phyloP scores from a whole-genome alignment of 1,140 invertebrate species.

The Forficula auricularia region DNA sequence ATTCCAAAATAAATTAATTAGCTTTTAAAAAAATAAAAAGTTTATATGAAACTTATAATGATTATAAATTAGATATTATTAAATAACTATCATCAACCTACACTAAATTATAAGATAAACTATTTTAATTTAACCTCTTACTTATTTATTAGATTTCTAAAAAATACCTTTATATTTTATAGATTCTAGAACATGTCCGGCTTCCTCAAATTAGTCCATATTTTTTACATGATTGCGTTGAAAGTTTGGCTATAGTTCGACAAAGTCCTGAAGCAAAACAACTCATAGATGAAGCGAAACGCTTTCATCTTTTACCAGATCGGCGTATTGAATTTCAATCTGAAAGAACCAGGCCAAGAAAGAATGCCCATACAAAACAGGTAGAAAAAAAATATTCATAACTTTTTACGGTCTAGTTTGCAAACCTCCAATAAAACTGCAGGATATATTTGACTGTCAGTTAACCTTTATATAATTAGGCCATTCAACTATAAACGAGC shows the following conservation, averaged over 20 bases:
- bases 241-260: slow-evolving; percentile 24
- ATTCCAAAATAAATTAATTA: no score
- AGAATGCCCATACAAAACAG: slow-evolving; percentile 18
- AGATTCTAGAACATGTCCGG: slow-evolving; percentile 35
- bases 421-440: no score
- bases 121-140: no score
- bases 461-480: no score
- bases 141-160: no score
- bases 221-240: slow-evolving; percentile 37
- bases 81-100: no score
- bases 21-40: no score
- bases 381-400: slow-evolving; percentile 10
- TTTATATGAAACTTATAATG: no score
- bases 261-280: slow-evolving; percentile 24
- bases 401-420: neutral
- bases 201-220: slow-evolving; percentile 38
- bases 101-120: no score
- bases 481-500: no score
- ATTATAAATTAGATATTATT: no score
- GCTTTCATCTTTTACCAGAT: slow-evolving; percentile 33
- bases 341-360: slow-evolving; percentile 24
- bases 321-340: slow-evolving; percentile 24
- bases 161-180: no score
- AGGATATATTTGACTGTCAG: neutral
- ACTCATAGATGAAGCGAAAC: slow-evolving; percentile 31